Evolutionary conservation across 1,140 invertebrate genomes (phyloP).

Genomic region (Ctenoplectra terminalis): DNA sequence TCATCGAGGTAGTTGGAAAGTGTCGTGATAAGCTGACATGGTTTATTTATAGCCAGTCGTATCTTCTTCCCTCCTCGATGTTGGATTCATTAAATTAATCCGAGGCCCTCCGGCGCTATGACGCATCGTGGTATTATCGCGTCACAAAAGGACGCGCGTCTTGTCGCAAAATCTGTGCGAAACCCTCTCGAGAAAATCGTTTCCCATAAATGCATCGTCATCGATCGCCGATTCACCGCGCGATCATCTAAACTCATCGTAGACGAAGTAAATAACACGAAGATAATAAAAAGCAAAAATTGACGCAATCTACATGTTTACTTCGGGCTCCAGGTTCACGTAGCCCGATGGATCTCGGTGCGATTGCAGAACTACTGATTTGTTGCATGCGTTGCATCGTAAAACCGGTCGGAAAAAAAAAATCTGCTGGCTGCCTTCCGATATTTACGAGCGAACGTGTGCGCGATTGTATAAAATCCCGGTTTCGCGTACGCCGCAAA

Average conservation of each 20-base stretch:
- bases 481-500: constrained; percentile 34
- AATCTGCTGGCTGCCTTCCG: constrained; percentile 13
- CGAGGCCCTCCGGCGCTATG: constrained; percentile 24
- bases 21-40: constrained; percentile 61
- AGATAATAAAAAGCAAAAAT: too few species aligned
- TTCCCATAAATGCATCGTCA: background rate
- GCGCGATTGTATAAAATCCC: constrained; percentile 40
- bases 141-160: constrained; percentile 18
- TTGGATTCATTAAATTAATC: constrained; percentile 68
- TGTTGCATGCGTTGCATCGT: constrained; percentile 38
- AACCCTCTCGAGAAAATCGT: background rate
- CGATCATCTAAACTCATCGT: background rate
- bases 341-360: background rate
- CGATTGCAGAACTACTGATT: constrained; percentile 38
- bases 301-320: background rate
- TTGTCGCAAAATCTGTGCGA: background rate
- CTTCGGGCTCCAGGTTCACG: background rate
- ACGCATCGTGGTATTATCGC: constrained; percentile 45
- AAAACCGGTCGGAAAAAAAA: constrained; percentile 25
- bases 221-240: background rate
- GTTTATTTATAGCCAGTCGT: constrained; percentile 67
- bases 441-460: constrained; percentile 46
- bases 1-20: constrained; percentile 63
- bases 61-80: constrained; percentile 56
- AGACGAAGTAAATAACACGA: background rate